A percentile compares a stretch with the other conserved stretches of the same genome.
Evolutionary conservation across 1,140 invertebrate genomes (phyloP).

Genomic region (Arctopsyche grandis): DNA sequence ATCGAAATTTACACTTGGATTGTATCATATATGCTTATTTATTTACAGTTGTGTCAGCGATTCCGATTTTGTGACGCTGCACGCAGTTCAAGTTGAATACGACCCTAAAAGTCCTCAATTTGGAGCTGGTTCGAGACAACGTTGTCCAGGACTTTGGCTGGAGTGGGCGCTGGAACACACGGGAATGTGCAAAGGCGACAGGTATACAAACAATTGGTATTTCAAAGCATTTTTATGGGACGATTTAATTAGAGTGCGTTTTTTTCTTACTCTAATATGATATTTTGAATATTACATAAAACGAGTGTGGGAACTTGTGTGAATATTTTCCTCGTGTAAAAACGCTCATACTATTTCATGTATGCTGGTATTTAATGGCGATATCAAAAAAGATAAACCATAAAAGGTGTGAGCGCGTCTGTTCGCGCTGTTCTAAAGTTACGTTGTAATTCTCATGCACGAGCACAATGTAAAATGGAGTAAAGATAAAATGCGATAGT

Average conservation of each 20-base stretch:
- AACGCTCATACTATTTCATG: not conserved
- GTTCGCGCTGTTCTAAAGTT: not conserved
- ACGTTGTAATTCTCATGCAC: not conserved
- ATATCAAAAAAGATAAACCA: conserved; percentile 12
- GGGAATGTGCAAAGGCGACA: conserved; percentile 79
- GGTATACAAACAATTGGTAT: conserved; percentile 61
- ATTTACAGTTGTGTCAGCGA: conserved; percentile 67
- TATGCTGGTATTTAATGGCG: conserved; percentile 4
- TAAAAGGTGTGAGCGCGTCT: not conserved
- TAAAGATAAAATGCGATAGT: too few relatives aligned
- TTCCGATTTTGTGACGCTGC: conserved; percentile 65
- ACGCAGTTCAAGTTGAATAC: conserved; percentile 73
- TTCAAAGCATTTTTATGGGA: not conserved
- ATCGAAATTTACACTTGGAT: too few relatives aligned
- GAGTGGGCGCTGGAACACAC: conserved; percentile 83
- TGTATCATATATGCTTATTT: conserved; percentile 1
- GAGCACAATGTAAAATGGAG: not conserved
- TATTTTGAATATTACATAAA: not conserved
- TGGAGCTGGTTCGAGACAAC: conserved; percentile 69
- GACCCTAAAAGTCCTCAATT: conserved; percentile 74
- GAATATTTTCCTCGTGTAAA: conserved; percentile 12
- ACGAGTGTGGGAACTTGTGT: conserved; percentile 5
- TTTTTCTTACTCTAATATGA: not conserved
- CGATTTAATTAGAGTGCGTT: too few relatives aligned
- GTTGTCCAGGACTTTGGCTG: conserved; percentile 71